Base-by-base conservation (phyloP, 2,113 vertebrate species). In the Todiramphus saurophagus region DNA sequence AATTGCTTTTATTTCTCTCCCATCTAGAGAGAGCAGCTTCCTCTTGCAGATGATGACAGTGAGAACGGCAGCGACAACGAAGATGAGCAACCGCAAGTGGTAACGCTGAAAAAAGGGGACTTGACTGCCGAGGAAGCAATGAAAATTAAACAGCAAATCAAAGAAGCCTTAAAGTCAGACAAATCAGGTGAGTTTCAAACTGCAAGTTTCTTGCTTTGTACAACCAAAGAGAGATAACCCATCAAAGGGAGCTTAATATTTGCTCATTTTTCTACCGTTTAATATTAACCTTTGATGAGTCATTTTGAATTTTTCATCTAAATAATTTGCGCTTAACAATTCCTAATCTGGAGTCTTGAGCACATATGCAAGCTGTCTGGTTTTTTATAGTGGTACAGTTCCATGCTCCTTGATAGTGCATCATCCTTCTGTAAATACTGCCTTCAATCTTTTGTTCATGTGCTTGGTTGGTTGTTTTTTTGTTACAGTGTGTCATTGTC, bases 31-130 rank as follows among this genome's bases (percentile, higher is more conserved):
- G 98, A 98, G 92, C 97, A 97, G 86, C 98, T 99, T 94, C 98
- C 98, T 3, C 94, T 95, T 13, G 93, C 97, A 11, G 98, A 98
- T 24, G 98, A 97, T 37, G 99, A 99, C 66, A 97, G 96, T 56
- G 98, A 98, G 28, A 91, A 81, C 0, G 95, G 90, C 43, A 99
- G 99, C 72, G 99, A 99, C 90, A 98, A 96, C 3, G 99, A 99
- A 53, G 99, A 99, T 72, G 99, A 99, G 92, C 97, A 98, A 66
- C 99, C 99, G 25, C 99, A 99, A 75, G 98, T 99, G 33, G 99
- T 99, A 16, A 98, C 99, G 9, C 96, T 99, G 53, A 98, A 98
- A 87, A 98, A 98, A 59, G 99, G 99, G 68, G 99, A 99, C 83
- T 95, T 99, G 79, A 98, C 97, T 25, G 98, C 97, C 0, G 99